Evolutionary conservation across 2,797 vertebrate species (phyloP), one percentile per base, ranked within the genome.

Genomic region (Coregonus sp.): DNA sequence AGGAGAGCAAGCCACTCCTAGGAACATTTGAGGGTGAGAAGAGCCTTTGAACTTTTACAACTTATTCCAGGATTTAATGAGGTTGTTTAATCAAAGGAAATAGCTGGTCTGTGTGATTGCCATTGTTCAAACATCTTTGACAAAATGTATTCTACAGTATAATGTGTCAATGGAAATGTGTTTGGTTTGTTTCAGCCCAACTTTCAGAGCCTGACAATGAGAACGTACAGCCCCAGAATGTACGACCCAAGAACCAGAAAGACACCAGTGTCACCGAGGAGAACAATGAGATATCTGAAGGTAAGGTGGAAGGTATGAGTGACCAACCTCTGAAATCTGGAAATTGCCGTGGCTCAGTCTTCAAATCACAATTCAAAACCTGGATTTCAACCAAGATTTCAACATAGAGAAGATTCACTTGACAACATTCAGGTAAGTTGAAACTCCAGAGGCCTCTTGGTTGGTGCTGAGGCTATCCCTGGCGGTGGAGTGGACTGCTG

Each of bases 1-100:
- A 94, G 85, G 94, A 96, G 86, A 98, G 98, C 89, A 95, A 95
- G 81, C 94, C 98, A 1, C 95, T 96, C 4, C 91, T 92, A 87
- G 97, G 95, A 82, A 96, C 93, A 72, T 96, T 96, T 87, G 93
- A 95, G 95, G 97, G 98, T 98, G 90, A 0, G 94, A 16, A 47
- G 29, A 15, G 61, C 14, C 52, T 15, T 7, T 20, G 20, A 20
- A 61, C 6, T 7, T 20, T 7, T 11, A 9, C 20, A 20, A 25
- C 56, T n/a, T 47, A 47, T 47, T 47, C 40, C 11, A 47, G 2
- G 9, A 25, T 61, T 25, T 61, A 2, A 20, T 25, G 20, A 47
- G 40, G 59, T 61, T 63, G 25, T 63, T 63, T 25, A 56, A 61
- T 61, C 59, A n/a, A 16, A 16, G 14, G 11, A 63, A 63, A 29